A percentile compares a stretch with the other conserved stretches of the same genome.
Conservation (phyloP, 2,888 invertebrate genomes). For the Acanthosepion pharaonis region DNA sequence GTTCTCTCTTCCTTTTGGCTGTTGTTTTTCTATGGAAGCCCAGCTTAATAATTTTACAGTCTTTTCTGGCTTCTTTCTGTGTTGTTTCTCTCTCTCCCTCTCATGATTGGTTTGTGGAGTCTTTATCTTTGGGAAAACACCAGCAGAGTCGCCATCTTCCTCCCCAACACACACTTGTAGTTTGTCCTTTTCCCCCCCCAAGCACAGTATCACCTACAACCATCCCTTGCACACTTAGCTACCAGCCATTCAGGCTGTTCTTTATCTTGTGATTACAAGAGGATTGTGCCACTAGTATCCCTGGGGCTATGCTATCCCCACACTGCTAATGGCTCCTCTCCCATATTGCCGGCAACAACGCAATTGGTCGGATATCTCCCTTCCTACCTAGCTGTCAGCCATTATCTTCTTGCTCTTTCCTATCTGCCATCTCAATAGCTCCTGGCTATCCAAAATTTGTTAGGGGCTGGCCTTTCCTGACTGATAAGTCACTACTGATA, state of each 20-base stretch:
- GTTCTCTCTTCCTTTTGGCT: neutral
- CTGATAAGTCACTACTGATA: neutral
- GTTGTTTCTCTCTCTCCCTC: neutral
- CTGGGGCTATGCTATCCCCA: neutral
- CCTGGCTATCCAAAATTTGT: constrained; percentile 10
- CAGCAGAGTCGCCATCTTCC: neutral
- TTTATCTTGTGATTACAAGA: constrained; percentile 15
- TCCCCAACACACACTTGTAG: neutral
- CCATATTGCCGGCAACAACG: neutral
- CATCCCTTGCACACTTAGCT: neutral
- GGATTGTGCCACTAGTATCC: neutral
- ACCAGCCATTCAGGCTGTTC: neutral
- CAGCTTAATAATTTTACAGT: constrained; percentile 34
- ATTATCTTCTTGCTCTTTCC: neutral
- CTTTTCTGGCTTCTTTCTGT: constrained; percentile 39
- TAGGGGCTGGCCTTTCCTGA: neutral
- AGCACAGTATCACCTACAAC: too few relatives aligned
- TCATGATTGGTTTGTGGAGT: neutral
- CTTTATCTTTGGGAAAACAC: neutral
- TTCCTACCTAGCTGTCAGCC: neutral
- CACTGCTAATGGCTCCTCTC: neutral
- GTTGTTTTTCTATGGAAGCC: constrained; percentile 42
- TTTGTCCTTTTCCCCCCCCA: neutral
- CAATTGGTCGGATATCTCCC: neutral
- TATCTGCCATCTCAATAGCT: neutral